A percentile compares a stretch with the other conserved stretches of the same genome.
Evolutionary conservation across 2,113 vertebrate species (phyloP).

Genomic region (Otocyon megalotis): DNA sequence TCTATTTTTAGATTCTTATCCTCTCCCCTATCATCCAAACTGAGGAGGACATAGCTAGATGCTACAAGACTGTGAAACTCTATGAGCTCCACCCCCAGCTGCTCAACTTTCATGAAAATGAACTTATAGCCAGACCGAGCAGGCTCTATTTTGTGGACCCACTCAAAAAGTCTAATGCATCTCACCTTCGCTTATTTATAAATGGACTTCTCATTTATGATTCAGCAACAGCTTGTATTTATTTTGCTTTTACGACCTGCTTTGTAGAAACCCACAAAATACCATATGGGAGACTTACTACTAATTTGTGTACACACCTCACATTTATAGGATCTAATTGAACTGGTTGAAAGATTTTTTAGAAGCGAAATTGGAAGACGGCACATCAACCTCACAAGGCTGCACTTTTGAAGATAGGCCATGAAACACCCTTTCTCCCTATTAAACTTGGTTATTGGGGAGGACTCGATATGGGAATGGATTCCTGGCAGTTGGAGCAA

Average conservation of each 20-base stretch:
- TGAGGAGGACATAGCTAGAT: neutral
- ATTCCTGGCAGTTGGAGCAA: neutral
- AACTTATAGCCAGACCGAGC: neutral
- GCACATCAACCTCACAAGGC: neutral
- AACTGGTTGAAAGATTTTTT: slow-evolving; percentile 48
- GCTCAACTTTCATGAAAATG: neutral
- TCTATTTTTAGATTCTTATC: slow-evolving; percentile 69
- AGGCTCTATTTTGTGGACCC: neutral
- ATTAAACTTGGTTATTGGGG: slow-evolving; percentile 44
- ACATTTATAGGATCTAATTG: slow-evolving; percentile 32
- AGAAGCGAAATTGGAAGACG: slow-evolving; percentile 55
- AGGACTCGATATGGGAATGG: neutral
- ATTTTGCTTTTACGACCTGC: slow-evolving; percentile 61
- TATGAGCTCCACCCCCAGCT: neutral
- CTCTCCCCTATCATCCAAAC: neutral
- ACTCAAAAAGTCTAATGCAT: slow-evolving; percentile 35
- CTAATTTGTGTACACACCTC: slow-evolving; percentile 1
- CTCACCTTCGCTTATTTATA: slow-evolving; percentile 52
- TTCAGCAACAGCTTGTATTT: slow-evolving; percentile 62
- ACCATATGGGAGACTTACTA: neutral
- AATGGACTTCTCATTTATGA: slow-evolving; percentile 50
- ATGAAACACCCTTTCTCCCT: neutral
- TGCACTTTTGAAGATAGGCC: slow-evolving; percentile 27
- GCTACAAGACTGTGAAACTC: neutral
- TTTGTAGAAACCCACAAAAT: slow-evolving; percentile 54